These are phyloP conservation scores for Amniataba percoides DNA, from an alignment of 2,797 vertebrate genomes.

Conservation along the genomic window DNA sequence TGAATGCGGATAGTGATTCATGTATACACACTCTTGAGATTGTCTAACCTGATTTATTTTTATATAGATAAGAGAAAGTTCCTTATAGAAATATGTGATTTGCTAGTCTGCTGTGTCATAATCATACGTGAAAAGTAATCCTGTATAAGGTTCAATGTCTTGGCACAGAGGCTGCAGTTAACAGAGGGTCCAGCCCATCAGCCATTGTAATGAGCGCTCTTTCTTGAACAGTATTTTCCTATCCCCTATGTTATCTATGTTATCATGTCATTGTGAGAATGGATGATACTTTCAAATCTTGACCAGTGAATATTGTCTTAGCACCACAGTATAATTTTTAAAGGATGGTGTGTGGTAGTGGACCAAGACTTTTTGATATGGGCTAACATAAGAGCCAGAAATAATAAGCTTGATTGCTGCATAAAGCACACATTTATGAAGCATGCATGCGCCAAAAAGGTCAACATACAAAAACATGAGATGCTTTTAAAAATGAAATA, in stretches of 20 bases:
- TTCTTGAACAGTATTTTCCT: slow-evolving; percentile 58
- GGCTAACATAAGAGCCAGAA: slow-evolving; percentile 39
- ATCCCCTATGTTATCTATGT: slow-evolving; percentile 28
- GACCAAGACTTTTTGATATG: slow-evolving; percentile 47
- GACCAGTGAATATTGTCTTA: slow-evolving; percentile 51
- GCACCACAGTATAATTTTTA: slow-evolving; percentile 44
- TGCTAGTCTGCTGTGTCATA: slow-evolving; percentile 75
- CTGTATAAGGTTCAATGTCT: slow-evolving; percentile 58
- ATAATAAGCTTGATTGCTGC: slow-evolving; percentile 47
- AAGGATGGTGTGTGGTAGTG: slow-evolving; percentile 18
- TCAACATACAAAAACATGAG: slow-evolving; percentile 49
- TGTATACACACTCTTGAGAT: slow-evolving; percentile 76
- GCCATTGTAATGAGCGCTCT: slow-evolving; percentile 32
- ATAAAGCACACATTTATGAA: slow-evolving; percentile 56
- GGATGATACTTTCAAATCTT: slow-evolving; percentile 45
- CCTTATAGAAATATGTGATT: slow-evolving; percentile 74
- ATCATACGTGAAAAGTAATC: slow-evolving; percentile 63
- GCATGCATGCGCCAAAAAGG: slow-evolving; percentile 53
- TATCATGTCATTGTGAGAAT: slow-evolving; percentile 43
- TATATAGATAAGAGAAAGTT: slow-evolving; percentile 81
- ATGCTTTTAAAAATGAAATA: slow-evolving; percentile 9
- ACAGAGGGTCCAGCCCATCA: slow-evolving; percentile 40
- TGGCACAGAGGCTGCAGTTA: slow-evolving; percentile 55
- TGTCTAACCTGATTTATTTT: slow-evolving; percentile 85
- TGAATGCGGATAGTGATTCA: slow-evolving; percentile 62